Evolutionary conservation across 2,797 vertebrate genomes (phyloP).

Genomic region (Coregonus sp.): DNA sequence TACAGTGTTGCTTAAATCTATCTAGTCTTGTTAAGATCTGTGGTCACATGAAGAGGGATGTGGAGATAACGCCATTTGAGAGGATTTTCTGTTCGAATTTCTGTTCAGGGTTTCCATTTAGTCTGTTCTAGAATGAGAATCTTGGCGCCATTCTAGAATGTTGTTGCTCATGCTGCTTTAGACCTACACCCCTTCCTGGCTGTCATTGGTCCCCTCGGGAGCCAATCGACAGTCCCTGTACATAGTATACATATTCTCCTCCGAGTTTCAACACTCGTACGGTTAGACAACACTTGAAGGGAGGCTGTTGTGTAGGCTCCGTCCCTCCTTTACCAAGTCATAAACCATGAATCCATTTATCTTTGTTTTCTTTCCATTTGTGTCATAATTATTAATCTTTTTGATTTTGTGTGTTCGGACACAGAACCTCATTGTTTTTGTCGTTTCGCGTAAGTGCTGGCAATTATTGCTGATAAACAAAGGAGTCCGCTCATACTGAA

Average conservation of each 20-base stretch:
- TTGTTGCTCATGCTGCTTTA: constrained; percentile 32
- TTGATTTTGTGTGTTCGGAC: constrained; percentile 50
- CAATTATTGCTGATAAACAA: too few species aligned
- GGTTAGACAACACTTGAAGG: constrained; percentile 11
- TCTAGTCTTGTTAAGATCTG: neutral
- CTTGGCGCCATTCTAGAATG: constrained; percentile 13
- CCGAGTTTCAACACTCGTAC: constrained; percentile 12
- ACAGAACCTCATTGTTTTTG: constrained; percentile 59
- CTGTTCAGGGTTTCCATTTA: neutral
- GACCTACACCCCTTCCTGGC: constrained; percentile 26
- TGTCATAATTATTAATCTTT: constrained; percentile 26
- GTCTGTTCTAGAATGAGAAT: neutral
- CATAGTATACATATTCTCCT: constrained; percentile 20
- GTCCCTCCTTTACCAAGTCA: constrained; percentile 6
- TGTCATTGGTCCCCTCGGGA: neutral
- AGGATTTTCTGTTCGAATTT: neutral
- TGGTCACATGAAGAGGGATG: neutral
- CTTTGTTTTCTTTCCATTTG: constrained; percentile 6
- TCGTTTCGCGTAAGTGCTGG: too few species aligned
- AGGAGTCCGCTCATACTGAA: too few species aligned
- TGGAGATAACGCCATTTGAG: neutral
- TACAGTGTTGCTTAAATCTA: constrained; percentile 57
- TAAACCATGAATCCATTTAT: constrained; percentile 19
- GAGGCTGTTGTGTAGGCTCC: constrained; percentile 21
- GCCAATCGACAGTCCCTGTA: constrained; percentile 16